Evolutionary conservation across 2,797 vertebrate genomes (phyloP).

Genomic region (Xerus rutilus): DNA sequence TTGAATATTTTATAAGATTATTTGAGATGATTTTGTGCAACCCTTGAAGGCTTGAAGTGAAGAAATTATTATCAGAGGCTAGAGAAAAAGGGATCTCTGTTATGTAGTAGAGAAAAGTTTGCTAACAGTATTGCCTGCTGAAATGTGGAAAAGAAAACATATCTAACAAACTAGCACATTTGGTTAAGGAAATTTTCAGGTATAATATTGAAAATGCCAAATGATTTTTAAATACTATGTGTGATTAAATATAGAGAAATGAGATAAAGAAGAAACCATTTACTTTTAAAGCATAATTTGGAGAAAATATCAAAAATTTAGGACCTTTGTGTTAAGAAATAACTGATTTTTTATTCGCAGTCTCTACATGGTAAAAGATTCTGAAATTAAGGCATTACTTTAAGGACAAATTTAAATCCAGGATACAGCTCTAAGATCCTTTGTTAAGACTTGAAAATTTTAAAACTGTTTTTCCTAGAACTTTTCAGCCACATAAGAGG

Average conservation of each 20-base stretch:
- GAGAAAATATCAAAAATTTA: background rate
- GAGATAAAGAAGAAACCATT: background rate
- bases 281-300: slow-evolving; percentile 22
- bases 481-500: background rate
- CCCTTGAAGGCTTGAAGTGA: background rate
- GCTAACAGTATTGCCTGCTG: background rate
- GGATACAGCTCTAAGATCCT: background rate
- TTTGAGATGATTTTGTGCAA: background rate
- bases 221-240: background rate
- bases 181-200: background rate
- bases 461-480: background rate
- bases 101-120: background rate
- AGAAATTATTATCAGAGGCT: background rate
- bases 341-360: background rate
- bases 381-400: slow-evolving; percentile 6
- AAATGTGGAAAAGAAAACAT: slow-evolving; percentile 19
- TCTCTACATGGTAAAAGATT: background rate
- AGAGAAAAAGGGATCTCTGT: background rate
- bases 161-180: background rate
- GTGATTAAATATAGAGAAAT: background rate
- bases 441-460: background rate
- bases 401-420: slow-evolving; percentile 18
- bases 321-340: background rate
- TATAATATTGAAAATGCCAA: background rate
- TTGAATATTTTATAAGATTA: background rate